Evolutionary conservation across 2,888 invertebrate genomes (phyloP).

Genomic region (Ischnura elegans): DNA sequence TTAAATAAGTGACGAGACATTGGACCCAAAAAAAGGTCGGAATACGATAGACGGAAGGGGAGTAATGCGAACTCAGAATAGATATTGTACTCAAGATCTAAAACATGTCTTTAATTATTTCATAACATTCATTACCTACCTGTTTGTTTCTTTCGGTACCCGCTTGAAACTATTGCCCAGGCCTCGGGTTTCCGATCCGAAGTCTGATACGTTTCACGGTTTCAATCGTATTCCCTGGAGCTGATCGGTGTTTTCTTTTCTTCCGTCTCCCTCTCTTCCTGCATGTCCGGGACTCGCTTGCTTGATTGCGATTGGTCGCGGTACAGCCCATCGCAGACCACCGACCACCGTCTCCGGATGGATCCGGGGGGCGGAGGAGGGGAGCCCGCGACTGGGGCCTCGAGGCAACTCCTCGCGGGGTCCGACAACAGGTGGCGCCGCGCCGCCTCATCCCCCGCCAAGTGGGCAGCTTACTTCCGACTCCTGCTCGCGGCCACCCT

Average conservation of each 20-base stretch:
- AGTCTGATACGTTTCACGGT: background rate
- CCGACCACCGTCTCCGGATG: constrained; percentile 19
- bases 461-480: constrained; percentile 27
- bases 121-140: too few species aligned
- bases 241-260: background rate
- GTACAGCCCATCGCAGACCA: background rate
- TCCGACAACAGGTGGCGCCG: constrained; percentile 20
- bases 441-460: constrained; percentile 25
- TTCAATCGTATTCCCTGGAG: background rate
- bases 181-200: too few species aligned
- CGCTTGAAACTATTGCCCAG: too few species aligned
- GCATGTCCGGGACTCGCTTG: background rate
- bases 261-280: background rate
- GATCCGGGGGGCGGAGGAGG: constrained; percentile 32
- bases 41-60: too few species aligned
- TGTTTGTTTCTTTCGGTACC: too few species aligned
- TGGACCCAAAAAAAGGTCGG: too few species aligned
- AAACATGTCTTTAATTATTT: too few species aligned
- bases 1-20: too few species aligned
- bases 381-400: constrained; percentile 31
- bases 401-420: background rate
- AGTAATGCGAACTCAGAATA: too few species aligned
- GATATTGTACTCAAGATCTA: too few species aligned
- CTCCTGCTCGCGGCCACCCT: constrained; percentile 18
- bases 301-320: background rate